Conservation (phyloP, 2,888 invertebrate genomes). For the Drosophila tripunctata region DNA sequence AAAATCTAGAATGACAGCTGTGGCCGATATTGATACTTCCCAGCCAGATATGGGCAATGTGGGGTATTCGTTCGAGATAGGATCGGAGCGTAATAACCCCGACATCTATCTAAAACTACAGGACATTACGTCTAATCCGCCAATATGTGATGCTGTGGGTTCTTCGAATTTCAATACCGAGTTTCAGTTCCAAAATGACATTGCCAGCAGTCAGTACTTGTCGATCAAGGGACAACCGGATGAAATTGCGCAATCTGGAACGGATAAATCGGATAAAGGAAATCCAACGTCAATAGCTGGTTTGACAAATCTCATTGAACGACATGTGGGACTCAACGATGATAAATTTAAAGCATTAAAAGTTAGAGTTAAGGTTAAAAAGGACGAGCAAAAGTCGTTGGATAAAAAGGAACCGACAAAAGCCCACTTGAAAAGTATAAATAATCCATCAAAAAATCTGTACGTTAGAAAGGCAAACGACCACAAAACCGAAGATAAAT, state of each 20-base stretch:
- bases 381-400: neutral
- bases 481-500: neutral
- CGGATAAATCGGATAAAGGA: neutral
- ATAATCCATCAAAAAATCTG: neutral
- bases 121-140: neutral
- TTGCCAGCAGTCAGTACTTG: neutral
- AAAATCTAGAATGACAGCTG: neutral
- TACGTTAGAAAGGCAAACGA: neutral
- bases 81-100: slow-evolving; percentile 4
- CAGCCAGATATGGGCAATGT: slow-evolving; percentile 1
- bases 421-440: neutral
- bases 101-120: slow-evolving; percentile 23
- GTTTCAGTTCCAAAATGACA: neutral
- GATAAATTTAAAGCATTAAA: slow-evolving; percentile 27
- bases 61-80: slow-evolving; percentile 33
- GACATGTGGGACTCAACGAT: slow-evolving; percentile 5
- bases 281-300: neutral
- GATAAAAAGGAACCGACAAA: neutral
- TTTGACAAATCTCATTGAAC: slow-evolving; percentile 8
- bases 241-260: neutral
- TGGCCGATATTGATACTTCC: neutral
- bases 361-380: slow-evolving; percentile 13
- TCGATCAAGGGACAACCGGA: neutral
- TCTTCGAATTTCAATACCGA: neutral
- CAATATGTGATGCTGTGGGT: neutral